Percentiles rank a stretch among this genome's conserved stretches.
phyloP scores from a whole-genome alignment of 2,113 vertebrate species.

The Spermophilus dauricus region DNA sequence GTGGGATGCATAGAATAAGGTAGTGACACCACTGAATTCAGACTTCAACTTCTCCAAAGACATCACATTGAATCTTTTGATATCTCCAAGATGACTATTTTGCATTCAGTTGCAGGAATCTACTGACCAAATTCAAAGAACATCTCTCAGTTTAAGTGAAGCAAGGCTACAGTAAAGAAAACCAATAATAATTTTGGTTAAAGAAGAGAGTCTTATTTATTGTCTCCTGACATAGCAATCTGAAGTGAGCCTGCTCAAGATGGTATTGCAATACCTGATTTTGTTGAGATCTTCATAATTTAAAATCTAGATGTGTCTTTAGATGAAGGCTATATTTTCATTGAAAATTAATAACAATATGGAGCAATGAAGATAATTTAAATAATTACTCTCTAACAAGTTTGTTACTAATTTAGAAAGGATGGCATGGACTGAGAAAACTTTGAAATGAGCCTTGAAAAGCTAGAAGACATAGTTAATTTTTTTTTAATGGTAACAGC shows the following conservation, averaged over 20 bases:
- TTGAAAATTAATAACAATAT: neutral
- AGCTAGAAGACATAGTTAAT: neutral
- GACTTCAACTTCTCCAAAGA: neutral
- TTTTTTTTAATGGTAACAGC: neutral
- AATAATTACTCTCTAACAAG: neutral
- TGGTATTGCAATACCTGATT: neutral
- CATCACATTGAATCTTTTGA: neutral
- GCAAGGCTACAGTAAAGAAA: neutral
- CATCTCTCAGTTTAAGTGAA: neutral
- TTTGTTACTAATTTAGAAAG: neutral
- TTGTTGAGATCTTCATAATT: neutral
- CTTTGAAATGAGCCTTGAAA: neutral
- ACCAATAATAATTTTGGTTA: neutral
- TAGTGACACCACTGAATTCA: neutral
- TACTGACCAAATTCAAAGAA: neutral
- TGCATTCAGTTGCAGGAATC: neutral
- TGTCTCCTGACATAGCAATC: neutral
- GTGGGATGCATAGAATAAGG: neutral
- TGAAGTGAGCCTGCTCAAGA: neutral
- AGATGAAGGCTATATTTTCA: neutral
- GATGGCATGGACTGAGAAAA: neutral
- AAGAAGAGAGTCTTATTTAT: neutral
- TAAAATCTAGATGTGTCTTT: neutral
- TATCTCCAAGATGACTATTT: neutral
- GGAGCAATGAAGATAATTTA: neutral